Percentiles rank a stretch among this genome's conserved stretches.
Evolutionary conservation across 2,888 invertebrate species (phyloP).

Genomic region (Melolontha melolontha): DNA sequence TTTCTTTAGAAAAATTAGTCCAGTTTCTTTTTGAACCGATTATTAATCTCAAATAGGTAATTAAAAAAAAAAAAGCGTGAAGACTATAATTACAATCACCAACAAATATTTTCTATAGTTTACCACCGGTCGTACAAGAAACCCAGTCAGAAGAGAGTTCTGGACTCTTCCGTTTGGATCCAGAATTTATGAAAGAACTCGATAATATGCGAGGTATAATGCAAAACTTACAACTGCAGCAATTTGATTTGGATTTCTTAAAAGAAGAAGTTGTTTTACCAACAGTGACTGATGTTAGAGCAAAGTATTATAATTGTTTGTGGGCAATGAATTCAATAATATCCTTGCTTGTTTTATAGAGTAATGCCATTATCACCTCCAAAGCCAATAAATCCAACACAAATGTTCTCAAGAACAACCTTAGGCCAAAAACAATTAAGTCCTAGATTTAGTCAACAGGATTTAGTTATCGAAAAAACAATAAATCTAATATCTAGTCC

Average conservation of each 20-base stretch:
- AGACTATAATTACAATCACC: too few relatives aligned
- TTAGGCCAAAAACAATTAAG: constrained; percentile 44
- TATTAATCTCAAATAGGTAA: too few relatives aligned
- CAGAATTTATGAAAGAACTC: constrained; percentile 76
- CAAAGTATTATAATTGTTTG: constrained; percentile 53
- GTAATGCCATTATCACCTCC: constrained; percentile 70
- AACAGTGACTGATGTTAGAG: constrained; percentile 57
- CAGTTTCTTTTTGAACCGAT: too few relatives aligned
- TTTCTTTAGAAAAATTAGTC: too few relatives aligned
- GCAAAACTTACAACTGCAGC: constrained; percentile 58
- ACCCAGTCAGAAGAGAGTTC: constrained; percentile 65
- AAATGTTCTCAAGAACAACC: constrained; percentile 51
- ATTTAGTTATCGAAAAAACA: constrained; percentile 65
- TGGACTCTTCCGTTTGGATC: constrained; percentile 85
- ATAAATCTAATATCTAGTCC: constrained; percentile 74
- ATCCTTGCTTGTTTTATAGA: constrained; percentile 56
- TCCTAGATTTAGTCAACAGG: constrained; percentile 51
- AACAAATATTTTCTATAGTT: constrained; percentile 45
- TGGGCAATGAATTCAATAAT: neutral
- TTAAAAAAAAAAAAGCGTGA: too few relatives aligned
- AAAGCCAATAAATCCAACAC: constrained; percentile 63
- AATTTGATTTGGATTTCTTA: constrained; percentile 62
- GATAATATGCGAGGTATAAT: constrained; percentile 65
- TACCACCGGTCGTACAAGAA: constrained; percentile 65
- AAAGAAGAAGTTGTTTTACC: constrained; percentile 61